Evolutionary conservation across 1,140 invertebrate species (phyloP), one percentile per base, ranked within the genome.

Genomic region (Hetaerina americana): DNA sequence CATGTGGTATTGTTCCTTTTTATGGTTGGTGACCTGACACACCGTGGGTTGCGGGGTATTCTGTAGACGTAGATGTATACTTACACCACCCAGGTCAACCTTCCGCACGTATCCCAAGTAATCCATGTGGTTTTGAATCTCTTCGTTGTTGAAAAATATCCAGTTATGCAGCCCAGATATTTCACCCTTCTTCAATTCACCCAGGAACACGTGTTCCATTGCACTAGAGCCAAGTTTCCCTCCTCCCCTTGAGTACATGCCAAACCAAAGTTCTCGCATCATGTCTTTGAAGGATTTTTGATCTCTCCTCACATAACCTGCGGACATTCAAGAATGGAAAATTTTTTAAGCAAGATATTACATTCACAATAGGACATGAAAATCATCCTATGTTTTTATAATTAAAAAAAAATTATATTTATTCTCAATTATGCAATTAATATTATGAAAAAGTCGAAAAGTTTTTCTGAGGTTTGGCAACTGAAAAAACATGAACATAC

Each of bases 181-280:
- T 76, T 90, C 86, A n/a, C 85, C 81, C 76, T 87, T 87, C 81
- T 92, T 89, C 0, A 93, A 81, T 84, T 96, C 93, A 0, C 91
- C 89, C 0, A 96, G 82, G 78, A 95, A 95, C 26, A 93, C 86
- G 76, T 96, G 93, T 79, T 96, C 93, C 77, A 95, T 94, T 0
- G 91, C 92, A 26, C 88, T 90, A 75, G 91, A 93, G 24, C 91
- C 88, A 8, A 91, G 87, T 78, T 87, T 89, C 22, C 89, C 88
- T 75, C 86, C 84, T 0, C 90, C 90, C 71, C 93, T 82, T 0
- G 91, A 89, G 77, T 93, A 95, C 73, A 93, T 82, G 5, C 87
- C 87, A 77, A 94, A 94, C 92, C 92, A 94, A 69, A 94, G 82
- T 73, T 87, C 85, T 75, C 90, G 86, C 18, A 95, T 79, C 1